These are phyloP conservation scores for Lithobius niger DNA, from an alignment of 1,140 invertebrate genomes.

Conservation along the genomic window DNA sequence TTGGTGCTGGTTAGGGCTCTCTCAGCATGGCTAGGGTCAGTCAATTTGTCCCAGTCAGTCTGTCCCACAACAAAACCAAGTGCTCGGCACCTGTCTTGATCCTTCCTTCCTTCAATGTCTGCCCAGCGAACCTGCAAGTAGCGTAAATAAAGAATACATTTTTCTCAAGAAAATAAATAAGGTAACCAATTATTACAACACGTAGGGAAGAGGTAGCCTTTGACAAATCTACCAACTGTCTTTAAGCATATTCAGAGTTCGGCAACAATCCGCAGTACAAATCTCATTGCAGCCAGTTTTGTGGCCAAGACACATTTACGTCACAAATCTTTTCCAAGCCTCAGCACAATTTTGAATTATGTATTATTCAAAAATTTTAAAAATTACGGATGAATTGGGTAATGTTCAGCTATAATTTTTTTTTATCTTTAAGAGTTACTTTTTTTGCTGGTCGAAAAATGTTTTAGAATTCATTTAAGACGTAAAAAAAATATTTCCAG, in stretches of 20 bases:
- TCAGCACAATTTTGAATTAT: too few relatives aligned
- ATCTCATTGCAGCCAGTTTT: neutral
- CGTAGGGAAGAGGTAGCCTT: neutral
- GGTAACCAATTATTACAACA: neutral
- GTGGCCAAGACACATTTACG: too few relatives aligned
- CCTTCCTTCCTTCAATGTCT: constrained; percentile 81
- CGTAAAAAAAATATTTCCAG: neutral
- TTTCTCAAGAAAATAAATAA: constrained; percentile 5
- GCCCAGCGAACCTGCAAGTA: constrained; percentile 79
- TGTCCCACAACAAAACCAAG: constrained; percentile 91
- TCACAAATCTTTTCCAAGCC: too few relatives aligned
- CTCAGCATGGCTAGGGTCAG: constrained; percentile 75
- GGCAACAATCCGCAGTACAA: neutral
- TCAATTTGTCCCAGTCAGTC: constrained; percentile 87
- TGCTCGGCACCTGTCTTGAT: constrained; percentile 78
- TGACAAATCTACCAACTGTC: neutral
- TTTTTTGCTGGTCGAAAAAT: too few relatives aligned
- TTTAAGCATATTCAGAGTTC: neutral
- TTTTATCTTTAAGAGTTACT: neutral
- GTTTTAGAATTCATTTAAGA: neutral
- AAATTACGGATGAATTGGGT: neutral
- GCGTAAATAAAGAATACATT: constrained; percentile 10
- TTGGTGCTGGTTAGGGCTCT: constrained; percentile 83
- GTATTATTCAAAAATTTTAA: neutral
- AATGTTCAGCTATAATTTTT: neutral